Evolutionary conservation across 1,140 invertebrate genomes (phyloP).

Genomic region (Neotoxoptera formosana): DNA sequence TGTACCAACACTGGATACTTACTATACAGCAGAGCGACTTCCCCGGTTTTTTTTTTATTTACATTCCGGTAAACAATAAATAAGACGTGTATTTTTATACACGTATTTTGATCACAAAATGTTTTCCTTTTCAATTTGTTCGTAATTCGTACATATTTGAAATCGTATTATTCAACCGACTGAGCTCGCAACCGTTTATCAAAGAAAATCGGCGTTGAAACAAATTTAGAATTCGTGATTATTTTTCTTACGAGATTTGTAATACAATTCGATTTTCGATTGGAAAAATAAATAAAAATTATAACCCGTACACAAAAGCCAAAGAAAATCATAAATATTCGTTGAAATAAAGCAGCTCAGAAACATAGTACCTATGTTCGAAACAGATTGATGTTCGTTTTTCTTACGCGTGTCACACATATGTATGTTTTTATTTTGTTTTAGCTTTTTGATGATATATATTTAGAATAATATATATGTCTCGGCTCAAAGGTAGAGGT

Average conservation of each 20-base stretch:
- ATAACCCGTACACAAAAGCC: neutral
- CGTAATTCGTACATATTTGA: neutral
- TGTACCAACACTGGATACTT: neutral
- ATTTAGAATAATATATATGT: neutral
- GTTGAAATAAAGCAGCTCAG: neutral
- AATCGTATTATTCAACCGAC: neutral
- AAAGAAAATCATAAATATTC: neutral
- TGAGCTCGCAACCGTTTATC: neutral
- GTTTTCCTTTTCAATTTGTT: neutral
- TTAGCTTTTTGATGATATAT: neutral
- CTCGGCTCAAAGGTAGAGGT: neutral
- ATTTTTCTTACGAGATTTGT: neutral
- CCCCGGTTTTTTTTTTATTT: neutral
- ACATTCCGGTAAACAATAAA: neutral
- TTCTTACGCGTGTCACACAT: neutral
- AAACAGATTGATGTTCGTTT: neutral
- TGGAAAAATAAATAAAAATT: conserved; percentile 9
- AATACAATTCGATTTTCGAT: neutral
- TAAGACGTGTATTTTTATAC: neutral
- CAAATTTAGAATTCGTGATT: neutral
- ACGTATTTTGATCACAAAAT: neutral
- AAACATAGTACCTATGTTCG: neutral
- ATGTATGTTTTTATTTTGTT: neutral
- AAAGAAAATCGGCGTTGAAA: neutral
- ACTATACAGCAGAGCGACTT: neutral